Evolutionary conservation across 2,888 invertebrate species (phyloP).

Genomic region (Scrobipalpa atriplicella): DNA sequence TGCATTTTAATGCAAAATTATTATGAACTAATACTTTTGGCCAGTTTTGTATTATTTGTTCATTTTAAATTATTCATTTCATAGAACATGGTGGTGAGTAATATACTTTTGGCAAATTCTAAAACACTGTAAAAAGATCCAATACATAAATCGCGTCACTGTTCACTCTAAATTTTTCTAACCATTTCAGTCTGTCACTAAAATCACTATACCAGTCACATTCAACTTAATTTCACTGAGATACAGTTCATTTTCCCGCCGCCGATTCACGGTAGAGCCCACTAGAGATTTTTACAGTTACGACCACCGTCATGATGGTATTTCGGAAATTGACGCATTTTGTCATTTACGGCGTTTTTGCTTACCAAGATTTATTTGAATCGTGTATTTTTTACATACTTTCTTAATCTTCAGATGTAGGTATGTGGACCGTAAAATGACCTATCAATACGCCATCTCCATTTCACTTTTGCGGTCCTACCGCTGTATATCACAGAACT

Average conservation of each 20-base stretch:
- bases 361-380: background rate
- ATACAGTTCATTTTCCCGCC: conserved; percentile 5
- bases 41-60: too few species aligned
- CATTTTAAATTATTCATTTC: too few species aligned
- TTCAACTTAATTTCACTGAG: conserved; percentile 11
- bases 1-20: too few species aligned
- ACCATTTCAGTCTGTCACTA: conserved; percentile 3
- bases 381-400: background rate
- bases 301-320: background rate
- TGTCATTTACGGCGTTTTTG: background rate
- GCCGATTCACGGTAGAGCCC: conserved; percentile 57
- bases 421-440: background rate
- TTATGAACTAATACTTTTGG: too few species aligned
- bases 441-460: too few species aligned
- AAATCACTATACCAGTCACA: background rate
- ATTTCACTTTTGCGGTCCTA: conserved; percentile 48
- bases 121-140: background rate
- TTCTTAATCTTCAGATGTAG: background rate
- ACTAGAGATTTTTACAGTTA: conserved; percentile 47
- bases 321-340: conserved; percentile 10
- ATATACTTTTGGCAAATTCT: background rate
- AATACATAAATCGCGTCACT: background rate
- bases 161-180: background rate
- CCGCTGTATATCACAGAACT: conserved; percentile 76
- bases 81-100: too few species aligned